Evolutionary conservation across 1,140 invertebrate species (phyloP).

Genomic region (Scaptomyza montana): DNA sequence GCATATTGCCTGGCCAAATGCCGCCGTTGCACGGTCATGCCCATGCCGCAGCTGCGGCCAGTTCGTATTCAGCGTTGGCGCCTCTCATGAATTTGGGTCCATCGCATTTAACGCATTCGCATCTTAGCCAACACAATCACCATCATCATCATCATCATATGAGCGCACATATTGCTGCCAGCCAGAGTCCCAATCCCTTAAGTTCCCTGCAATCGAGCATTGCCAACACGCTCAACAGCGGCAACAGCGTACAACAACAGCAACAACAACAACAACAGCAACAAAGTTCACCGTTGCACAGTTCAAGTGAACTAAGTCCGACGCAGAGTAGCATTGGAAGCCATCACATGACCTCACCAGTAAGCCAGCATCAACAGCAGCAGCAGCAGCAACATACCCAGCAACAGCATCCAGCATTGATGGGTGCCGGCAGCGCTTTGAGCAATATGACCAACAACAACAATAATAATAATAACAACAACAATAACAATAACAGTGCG

Average conservation of each 20-base stretch:
- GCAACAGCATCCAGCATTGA: conserved; percentile 49
- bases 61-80: conserved; percentile 88
- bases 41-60: conserved; percentile 56
- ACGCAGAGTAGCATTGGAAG: conserved; percentile 81
- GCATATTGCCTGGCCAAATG: conserved; percentile 91
- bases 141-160: conserved; percentile 75
- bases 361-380: conserved; percentile 79
- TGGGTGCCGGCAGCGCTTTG: conserved; percentile 69
- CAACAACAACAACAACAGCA: conserved; percentile 60
- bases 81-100: conserved; percentile 87
- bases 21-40: conserved; percentile 88
- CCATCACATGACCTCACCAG: conserved; percentile 83
- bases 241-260: conserved; percentile 49
- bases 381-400: conserved; percentile 67
- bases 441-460: conserved; percentile 63
- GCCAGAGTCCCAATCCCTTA: conserved; percentile 74
- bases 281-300: conserved; percentile 84
- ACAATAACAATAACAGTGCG: conserved; percentile 86
- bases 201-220: conserved; percentile 79
- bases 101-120: conserved; percentile 87
- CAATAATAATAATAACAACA: conserved; percentile 47
- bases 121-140: conserved; percentile 85
- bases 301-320: conserved; percentile 82
- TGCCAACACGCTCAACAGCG: conserved; percentile 74
- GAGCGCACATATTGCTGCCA: conserved; percentile 75